A percentile compares a stretch with the other conserved stretches of the same genome.
Evolutionary conservation across 2,113 vertebrate genomes (phyloP).

Genomic region (Todiramphus saurophagus): DNA sequence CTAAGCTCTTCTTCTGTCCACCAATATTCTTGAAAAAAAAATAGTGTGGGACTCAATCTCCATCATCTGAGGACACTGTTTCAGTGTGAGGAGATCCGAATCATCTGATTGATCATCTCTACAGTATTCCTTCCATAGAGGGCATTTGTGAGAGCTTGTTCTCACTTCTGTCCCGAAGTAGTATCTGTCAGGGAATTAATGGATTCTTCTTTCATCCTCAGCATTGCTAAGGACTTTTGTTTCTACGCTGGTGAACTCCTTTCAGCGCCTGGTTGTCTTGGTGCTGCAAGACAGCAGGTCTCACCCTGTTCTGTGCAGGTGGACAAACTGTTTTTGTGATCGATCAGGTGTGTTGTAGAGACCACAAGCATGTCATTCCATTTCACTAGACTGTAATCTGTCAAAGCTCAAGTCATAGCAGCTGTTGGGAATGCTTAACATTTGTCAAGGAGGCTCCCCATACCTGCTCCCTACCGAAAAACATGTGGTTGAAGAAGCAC

Average conservation of each 20-base stretch:
- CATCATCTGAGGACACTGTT: not conserved
- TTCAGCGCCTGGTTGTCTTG: not conserved
- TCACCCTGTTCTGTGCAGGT: not conserved
- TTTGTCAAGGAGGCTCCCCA: not conserved
- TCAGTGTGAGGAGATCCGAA: not conserved
- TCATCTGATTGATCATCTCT: not conserved
- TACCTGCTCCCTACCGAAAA: not conserved
- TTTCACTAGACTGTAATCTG: not conserved
- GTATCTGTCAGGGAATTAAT: not conserved
- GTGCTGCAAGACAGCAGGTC: not conserved
- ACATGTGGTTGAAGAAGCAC: not conserved
- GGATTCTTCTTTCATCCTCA: not conserved
- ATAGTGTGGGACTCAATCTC: accelerated
- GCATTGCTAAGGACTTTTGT: not conserved
- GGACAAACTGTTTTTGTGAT: not conserved
- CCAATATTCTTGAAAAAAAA: not conserved
- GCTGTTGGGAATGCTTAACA: not conserved
- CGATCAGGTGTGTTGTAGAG: not conserved
- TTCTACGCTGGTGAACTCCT: not conserved
- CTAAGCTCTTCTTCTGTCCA: not conserved
- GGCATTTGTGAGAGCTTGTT: not conserved
- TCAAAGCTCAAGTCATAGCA: not conserved
- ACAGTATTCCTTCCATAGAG: not conserved
- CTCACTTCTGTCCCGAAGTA: not conserved
- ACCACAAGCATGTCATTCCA: not conserved